phyloP scores from a whole-genome alignment of 2,888 invertebrate genomes.

The Acheta domesticus region DNA sequence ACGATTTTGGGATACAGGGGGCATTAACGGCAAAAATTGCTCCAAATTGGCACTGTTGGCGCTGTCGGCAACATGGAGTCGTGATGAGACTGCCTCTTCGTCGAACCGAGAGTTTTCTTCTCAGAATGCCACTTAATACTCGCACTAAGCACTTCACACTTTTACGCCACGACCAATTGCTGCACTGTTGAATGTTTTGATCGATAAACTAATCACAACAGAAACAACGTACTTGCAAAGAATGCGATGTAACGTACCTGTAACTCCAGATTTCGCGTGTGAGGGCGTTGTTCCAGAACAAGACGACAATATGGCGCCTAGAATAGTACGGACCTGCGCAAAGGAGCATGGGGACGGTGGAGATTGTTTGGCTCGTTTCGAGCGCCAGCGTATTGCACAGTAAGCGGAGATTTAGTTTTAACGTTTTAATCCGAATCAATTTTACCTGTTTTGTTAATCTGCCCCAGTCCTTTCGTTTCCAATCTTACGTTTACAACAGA shows the following conservation, averaged over 20 bases:
- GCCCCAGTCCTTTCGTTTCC: too few relatives aligned
- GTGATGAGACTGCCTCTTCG: conserved; percentile 29
- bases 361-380: too few relatives aligned
- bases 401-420: too few relatives aligned
- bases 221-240: background rate
- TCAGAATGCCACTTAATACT: background rate
- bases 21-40: conserved; percentile 65
- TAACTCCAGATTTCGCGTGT: conserved; percentile 36
- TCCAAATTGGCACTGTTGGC: conserved; percentile 65
- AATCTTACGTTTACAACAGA: background rate
- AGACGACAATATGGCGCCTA: conserved; percentile 35
- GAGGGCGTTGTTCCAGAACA: conserved; percentile 35
- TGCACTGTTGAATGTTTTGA: background rate
- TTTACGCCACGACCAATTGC: conserved; percentile 5
- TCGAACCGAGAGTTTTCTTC: background rate
- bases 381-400: too few relatives aligned
- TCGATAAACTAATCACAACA: background rate
- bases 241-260: conserved; percentile 31
- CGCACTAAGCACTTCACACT: background rate
- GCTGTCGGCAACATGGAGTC: conserved; percentile 63
- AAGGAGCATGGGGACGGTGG: conserved; percentile 4
- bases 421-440: too few relatives aligned
- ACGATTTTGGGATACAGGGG: conserved; percentile 54
- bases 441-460: too few relatives aligned
- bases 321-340: conserved; percentile 32